Evolutionary conservation across 1,140 invertebrate genomes (phyloP).

Genomic region (Notospermus geniculatus): DNA sequence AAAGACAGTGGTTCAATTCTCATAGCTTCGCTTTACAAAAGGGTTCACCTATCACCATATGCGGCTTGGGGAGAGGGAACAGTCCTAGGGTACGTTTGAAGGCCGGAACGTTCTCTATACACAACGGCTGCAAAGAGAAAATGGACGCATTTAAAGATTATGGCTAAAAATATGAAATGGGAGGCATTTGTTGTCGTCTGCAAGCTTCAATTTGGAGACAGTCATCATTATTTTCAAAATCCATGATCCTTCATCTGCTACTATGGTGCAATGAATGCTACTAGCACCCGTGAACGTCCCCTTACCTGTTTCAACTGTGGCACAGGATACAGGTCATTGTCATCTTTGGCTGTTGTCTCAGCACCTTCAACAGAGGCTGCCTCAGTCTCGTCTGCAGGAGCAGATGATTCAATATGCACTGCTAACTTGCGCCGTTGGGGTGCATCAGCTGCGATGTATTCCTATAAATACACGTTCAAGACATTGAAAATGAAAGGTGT

Average conservation of each 20-base stretch:
- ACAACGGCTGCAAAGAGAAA: conserved; percentile 2
- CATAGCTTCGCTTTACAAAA: conserved; percentile 4
- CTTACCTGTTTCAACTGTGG: background rate
- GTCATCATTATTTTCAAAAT: background rate
- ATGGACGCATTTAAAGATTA: background rate
- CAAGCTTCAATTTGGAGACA: background rate
- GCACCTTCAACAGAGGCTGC: background rate
- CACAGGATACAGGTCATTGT: background rate
- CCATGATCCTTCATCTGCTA: background rate
- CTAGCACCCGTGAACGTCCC: too few relatives aligned
- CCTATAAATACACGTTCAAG: conserved; percentile 34
- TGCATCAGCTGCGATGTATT: conserved; percentile 50
- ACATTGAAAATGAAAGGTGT: too few relatives aligned
- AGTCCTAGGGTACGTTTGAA: background rate
- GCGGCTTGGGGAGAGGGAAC: conserved; percentile 6
- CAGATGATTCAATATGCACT: conserved; percentile 51
- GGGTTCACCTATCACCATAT: background rate
- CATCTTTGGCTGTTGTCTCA: background rate
- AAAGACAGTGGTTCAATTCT: background rate
- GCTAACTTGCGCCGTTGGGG: conserved; percentile 56
- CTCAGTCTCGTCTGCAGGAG: conserved; percentile 5
- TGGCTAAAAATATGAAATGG: background rate
- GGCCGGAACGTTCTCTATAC: conserved; percentile 1
- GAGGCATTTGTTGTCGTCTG: background rate
- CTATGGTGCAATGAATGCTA: background rate